Percentiles rank a stretch among this genome's conserved stretches.
phyloP scores from a whole-genome alignment of 2,113 vertebrate genomes.

The Notothenia rossii region DNA sequence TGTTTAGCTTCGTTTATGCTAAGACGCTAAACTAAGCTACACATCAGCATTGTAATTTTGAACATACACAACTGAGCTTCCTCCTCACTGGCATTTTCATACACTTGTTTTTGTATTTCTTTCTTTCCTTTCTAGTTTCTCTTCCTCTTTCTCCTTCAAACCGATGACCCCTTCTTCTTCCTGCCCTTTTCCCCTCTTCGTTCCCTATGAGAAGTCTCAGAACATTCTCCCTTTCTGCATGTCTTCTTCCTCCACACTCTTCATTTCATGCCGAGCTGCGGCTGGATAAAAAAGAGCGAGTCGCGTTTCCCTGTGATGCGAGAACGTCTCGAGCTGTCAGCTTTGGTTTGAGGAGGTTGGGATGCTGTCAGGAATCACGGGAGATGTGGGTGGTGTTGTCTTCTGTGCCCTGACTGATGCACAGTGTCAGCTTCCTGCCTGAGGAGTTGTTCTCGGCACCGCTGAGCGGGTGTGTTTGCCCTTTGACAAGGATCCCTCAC shows the following conservation, averaged over 20 bases:
- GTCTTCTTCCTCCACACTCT: neutral
- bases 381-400: slow-evolving; percentile 44
- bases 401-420: slow-evolving; percentile 53
- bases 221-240: neutral
- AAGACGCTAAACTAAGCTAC: neutral
- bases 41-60: neutral
- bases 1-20: no score
- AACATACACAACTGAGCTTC: neutral
- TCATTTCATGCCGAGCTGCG: slow-evolving; percentile 2
- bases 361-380: slow-evolving; percentile 37
- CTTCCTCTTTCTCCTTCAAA: neutral
- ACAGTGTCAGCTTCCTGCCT: slow-evolving; percentile 57
- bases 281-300: neutral
- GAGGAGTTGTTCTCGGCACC: neutral
- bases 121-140: neutral
- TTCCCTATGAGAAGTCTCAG: neutral
- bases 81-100: neutral
- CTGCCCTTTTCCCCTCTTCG: neutral
- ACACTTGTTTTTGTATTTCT: neutral
- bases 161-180: neutral
- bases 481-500: slow-evolving; percentile 49
- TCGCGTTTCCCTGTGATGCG: slow-evolving; percentile 4
- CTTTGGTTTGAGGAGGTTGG: slow-evolving; percentile 43
- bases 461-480: slow-evolving; percentile 49
- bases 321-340: slow-evolving; percentile 48